phyloP scores from a whole-genome alignment of 1,140 invertebrate species.

The Microplitis demolitor region DNA sequence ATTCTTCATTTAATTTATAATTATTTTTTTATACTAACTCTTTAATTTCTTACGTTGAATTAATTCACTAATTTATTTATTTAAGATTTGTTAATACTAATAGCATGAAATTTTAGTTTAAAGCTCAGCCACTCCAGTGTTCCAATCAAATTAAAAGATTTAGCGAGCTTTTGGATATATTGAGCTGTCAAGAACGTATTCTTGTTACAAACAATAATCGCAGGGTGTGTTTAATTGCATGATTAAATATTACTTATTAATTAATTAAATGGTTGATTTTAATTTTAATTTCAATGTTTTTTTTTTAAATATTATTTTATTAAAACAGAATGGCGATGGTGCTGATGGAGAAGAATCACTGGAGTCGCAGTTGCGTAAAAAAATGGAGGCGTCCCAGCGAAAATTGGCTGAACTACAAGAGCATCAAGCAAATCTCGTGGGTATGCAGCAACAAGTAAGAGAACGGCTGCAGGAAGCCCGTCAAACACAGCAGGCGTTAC shows the following conservation, averaged over 20 bases:
- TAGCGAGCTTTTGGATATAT: conserved; percentile 32
- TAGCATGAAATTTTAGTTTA: conserved; percentile 32
- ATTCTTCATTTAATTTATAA: conserved; percentile 1
- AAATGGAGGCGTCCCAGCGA: conserved; percentile 54
- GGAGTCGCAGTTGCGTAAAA: conserved; percentile 45
- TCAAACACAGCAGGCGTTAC: conserved; percentile 46
- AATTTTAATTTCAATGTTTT: background rate
- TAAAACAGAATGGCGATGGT: conserved; percentile 44
- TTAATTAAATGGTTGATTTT: background rate
- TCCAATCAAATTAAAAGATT: conserved; percentile 33
- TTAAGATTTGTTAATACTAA: conserved; percentile 11
- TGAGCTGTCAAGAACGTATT: conserved; percentile 30
- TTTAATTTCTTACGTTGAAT: background rate
- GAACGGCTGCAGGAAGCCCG: conserved; percentile 53
- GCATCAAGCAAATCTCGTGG: conserved; percentile 50
- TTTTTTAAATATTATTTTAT: background rate
- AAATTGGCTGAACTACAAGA: conserved; percentile 53
- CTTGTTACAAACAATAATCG: conserved; percentile 28
- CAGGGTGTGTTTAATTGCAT: conserved; percentile 29
- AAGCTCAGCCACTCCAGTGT: conserved; percentile 16
- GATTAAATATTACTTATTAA: background rate
- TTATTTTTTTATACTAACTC: background rate
- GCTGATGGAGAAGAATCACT: conserved; percentile 35
- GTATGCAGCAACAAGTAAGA: conserved; percentile 50
- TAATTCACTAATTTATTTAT: conserved; percentile 19